Conservation (phyloP, 2,797 vertebrate species). For the Ciconia nigra region DNA sequence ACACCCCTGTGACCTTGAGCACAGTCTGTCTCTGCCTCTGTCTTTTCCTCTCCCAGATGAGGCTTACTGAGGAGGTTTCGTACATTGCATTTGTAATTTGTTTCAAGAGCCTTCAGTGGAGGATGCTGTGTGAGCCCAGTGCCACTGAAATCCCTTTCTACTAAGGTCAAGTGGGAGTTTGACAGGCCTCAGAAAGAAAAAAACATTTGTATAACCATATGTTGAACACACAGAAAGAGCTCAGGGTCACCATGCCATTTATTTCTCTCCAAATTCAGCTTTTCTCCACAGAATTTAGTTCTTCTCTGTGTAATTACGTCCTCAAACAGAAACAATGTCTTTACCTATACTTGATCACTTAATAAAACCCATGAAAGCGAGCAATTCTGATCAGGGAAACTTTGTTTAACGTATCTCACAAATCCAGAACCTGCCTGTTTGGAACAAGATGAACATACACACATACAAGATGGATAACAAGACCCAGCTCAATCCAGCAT, state of each 20-base stretch:
- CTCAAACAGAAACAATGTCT: neutral
- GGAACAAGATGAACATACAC: neutral
- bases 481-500: neutral
- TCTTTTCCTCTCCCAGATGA: neutral
- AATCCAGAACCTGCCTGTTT: neutral
- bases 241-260: neutral
- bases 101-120: neutral
- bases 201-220: neutral
- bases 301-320: neutral
- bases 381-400: neutral
- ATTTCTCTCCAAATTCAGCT: neutral
- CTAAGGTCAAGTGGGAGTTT: neutral
- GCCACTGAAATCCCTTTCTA: neutral
- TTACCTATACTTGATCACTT: neutral
- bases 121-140: neutral
- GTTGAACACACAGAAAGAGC: neutral
- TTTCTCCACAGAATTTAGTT: neutral
- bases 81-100: neutral
- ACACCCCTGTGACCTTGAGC: neutral
- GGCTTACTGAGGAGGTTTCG: neutral
- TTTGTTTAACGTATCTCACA: neutral
- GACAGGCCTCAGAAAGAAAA: neutral
- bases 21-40: neutral
- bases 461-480: rapidly evolving
- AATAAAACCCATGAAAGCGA: neutral